These are phyloP conservation scores for Prochilodus magdalenae DNA, from an alignment of 2,113 vertebrate genomes.

Conservation along the genomic window DNA sequence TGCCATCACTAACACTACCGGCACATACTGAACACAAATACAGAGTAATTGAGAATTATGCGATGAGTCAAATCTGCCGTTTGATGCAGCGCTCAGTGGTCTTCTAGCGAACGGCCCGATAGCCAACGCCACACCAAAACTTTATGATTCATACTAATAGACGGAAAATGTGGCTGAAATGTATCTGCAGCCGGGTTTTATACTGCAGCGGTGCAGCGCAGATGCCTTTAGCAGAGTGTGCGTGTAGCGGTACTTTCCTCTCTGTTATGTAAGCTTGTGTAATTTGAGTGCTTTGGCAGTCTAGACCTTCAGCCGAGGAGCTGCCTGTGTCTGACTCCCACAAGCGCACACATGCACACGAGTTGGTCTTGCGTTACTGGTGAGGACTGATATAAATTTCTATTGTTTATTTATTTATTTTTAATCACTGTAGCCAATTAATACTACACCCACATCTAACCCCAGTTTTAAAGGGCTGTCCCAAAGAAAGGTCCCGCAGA, in stretches of 20 bases:
- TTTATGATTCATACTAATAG: conserved; percentile 54
- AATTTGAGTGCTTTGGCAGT: conserved; percentile 58
- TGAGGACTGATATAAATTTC: no score
- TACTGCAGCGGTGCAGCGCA: conserved; percentile 2
- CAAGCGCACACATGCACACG: not conserved
- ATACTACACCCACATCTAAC: no score
- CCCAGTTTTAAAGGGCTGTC: no score
- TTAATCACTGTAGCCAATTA: no score
- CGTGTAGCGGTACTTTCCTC: conserved; percentile 51
- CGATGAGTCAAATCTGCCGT: conserved; percentile 6
- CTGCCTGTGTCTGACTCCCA: conserved; percentile 30
- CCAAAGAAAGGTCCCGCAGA: no score
- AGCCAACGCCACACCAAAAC: not conserved
- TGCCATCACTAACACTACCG: conserved; percentile 1
- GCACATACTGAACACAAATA: conserved; percentile 32
- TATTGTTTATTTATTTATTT: no score
- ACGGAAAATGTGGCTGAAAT: conserved; percentile 64
- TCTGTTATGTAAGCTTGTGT: conserved; percentile 66
- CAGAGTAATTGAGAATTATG: conserved; percentile 36
- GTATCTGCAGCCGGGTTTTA: conserved; percentile 45
- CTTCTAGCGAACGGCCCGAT: not conserved
- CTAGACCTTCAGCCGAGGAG: conserved; percentile 8
- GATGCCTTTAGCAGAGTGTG: conserved; percentile 72
- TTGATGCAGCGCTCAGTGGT: conserved; percentile 9
- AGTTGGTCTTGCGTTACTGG: no score